Conservation (phyloP, 2,888 invertebrate genomes). For the Drosophila lacicola region DNA sequence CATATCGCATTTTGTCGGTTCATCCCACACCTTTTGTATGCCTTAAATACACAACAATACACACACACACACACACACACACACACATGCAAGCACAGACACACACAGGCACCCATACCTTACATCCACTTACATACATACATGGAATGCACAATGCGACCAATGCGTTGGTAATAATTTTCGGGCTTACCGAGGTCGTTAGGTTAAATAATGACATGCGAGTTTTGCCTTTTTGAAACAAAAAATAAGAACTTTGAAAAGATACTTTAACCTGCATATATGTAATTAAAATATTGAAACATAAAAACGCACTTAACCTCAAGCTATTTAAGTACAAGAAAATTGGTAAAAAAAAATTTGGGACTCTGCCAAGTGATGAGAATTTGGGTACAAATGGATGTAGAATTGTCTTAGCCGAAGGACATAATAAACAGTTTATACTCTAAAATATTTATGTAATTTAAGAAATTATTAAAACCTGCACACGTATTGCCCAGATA, state of each 20-base stretch:
- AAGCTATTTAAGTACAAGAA: neutral
- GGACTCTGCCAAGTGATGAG: too few species aligned
- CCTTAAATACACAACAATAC: slow-evolving; percentile 21
- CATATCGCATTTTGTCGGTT: slow-evolving; percentile 77
- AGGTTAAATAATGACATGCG: slow-evolving; percentile 29
- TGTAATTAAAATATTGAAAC: neutral
- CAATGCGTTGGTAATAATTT: slow-evolving; percentile 48
- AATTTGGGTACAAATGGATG: too few species aligned
- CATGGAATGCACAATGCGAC: slow-evolving; percentile 31
- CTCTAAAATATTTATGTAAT: too few species aligned
- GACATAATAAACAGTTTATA: too few species aligned
- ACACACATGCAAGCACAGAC: slow-evolving; percentile 21
- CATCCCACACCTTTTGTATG: slow-evolving; percentile 74
- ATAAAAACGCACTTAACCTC: neutral
- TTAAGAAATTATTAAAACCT: too few species aligned
- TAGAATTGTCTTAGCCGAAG: too few species aligned
- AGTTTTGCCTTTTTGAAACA: slow-evolving; percentile 23
- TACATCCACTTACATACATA: slow-evolving; percentile 4
- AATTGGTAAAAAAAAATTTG: neutral
- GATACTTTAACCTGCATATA: slow-evolving; percentile 2
- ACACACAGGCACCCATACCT: slow-evolving; percentile 4
- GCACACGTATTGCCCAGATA: too few species aligned
- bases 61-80: slow-evolving; percentile 24
- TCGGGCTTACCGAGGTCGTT: slow-evolving; percentile 31
- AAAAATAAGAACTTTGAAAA: slow-evolving; percentile 6